Base-by-base conservation (phyloP, 2,888 invertebrate genomes). In the Sarcophaga rosellei region DNA sequence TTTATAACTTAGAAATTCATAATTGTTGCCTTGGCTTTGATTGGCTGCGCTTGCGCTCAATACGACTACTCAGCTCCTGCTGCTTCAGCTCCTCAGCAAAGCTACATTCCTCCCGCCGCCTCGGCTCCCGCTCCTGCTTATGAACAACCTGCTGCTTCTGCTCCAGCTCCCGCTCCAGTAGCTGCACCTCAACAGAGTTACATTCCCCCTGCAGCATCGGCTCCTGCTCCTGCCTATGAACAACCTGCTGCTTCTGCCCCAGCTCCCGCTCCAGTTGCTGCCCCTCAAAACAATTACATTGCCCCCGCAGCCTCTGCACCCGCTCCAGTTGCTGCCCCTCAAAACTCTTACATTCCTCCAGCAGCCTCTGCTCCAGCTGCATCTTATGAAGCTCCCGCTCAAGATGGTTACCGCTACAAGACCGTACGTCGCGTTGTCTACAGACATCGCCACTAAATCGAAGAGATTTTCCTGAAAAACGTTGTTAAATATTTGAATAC, bases 21-120 rank as follows among this genome's bases (percentile, higher is more conserved):
- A 47, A 85, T 91, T 85, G 84, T 91, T 84, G 70, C 66, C 72
- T 82, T 86, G 74, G 89, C 90, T 88, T 88, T 92, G 69, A 76
- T 91, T 90, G 90, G 89, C 66, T 89, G 84, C 75, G 90, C 89
- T 84, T 89, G 88, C 75, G 91, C 90, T 53, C 92, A 91, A 11
- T 91, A 91, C 76, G 89, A 90, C 6, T 91, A 91, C 61, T 88
- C 90, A 23, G 85, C 88, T 47, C 88, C 53, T 53, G 15, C 53
- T 15, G 15, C 53, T 4, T 17, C 53, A 1, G 61, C 72, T 12
- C 73, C 73, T 17, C 63, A 72, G 35, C 45, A 44, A 5, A 21
- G 3, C 8, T 21, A 12, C 15, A 47, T 12, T 47, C 15, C 47
- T 1, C 23, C 65, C 0, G 45, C 53, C 1, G 53, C 53, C 1